phyloP scores from a whole-genome alignment of 2,888 invertebrate species.

The Steinernema scapterisci region DNA sequence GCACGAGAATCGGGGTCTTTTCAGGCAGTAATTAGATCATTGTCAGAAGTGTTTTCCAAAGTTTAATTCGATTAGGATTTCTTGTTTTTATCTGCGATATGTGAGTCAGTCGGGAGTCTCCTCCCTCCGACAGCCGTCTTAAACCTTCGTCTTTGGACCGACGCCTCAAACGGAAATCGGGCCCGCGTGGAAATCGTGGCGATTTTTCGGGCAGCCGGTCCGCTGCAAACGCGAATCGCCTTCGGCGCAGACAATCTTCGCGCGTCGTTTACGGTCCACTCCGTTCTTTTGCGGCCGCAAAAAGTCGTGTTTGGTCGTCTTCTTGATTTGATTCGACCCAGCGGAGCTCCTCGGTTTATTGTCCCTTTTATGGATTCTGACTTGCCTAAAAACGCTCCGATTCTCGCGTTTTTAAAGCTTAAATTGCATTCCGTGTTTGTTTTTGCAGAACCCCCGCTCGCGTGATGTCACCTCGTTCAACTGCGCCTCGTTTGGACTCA shows the following conservation, averaged over 20 bases:
- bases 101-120: neutral
- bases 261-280: neutral
- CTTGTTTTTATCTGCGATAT: neutral
- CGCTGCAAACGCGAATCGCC: constrained; percentile 13
- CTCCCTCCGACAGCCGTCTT: neutral
- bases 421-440: no score
- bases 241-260: neutral
- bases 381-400: neutral
- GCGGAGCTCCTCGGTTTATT: neutral
- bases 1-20: neutral
- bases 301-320: neutral
- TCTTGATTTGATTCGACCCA: neutral
- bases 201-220: neutral
- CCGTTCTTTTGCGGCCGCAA: neutral
- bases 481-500: no score
- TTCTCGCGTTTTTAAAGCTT: no score
- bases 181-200: no score
- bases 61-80: constrained; percentile 9
- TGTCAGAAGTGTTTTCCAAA: constrained; percentile 9
- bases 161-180: neutral
- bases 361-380: neutral
- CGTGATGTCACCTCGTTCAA: no score
- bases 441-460: no score
- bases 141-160: neutral
- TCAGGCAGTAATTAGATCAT: neutral